A percentile compares a stretch with the other conserved stretches of the same genome.
Evolutionary conservation across 2,888 invertebrate species (phyloP).

Genomic region (Liposcelis brunnea): DNA sequence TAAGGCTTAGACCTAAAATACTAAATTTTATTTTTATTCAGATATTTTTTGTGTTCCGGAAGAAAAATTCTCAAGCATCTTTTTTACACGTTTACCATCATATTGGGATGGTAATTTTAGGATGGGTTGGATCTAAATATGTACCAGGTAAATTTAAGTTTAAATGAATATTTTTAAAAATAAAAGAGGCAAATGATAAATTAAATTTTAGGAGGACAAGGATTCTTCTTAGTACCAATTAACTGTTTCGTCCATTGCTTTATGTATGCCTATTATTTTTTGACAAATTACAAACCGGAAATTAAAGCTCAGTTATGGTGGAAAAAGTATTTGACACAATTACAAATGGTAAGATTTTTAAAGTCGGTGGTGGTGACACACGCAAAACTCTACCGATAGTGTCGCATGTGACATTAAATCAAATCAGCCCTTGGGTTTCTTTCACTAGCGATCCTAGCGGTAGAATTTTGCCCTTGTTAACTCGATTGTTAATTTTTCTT

Average conservation of each 20-base stretch:
- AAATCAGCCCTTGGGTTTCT: too few relatives aligned
- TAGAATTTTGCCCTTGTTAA: too few relatives aligned
- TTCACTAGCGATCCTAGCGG: too few relatives aligned
- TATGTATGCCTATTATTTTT: constrained; percentile 1
- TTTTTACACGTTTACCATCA: constrained; percentile 85
- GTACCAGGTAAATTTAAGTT: constrained; percentile 43
- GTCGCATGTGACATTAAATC: too few relatives aligned
- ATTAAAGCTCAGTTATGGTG: background rate
- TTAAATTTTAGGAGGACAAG: background rate
- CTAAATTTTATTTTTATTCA: constrained; percentile 13
- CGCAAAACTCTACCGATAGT: too few relatives aligned
- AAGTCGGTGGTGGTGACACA: background rate
- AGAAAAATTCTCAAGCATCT: constrained; percentile 75
- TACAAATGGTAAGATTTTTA: background rate
- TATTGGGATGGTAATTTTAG: constrained; percentile 56
- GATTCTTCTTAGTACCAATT: background rate
- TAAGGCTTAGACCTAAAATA: background rate
- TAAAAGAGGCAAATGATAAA: background rate
- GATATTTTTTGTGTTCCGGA: constrained; percentile 74
- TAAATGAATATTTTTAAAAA: constrained; percentile 1
- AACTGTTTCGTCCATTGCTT: background rate
- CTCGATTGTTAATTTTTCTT: background rate
- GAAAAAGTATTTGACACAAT: background rate
- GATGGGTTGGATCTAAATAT: constrained; percentile 64
- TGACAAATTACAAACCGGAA: background rate